These are phyloP conservation scores for Campylomormyrus tamandua DNA, from an alignment of 2,113 vertebrate species.

Conservation along the genomic window DNA sequence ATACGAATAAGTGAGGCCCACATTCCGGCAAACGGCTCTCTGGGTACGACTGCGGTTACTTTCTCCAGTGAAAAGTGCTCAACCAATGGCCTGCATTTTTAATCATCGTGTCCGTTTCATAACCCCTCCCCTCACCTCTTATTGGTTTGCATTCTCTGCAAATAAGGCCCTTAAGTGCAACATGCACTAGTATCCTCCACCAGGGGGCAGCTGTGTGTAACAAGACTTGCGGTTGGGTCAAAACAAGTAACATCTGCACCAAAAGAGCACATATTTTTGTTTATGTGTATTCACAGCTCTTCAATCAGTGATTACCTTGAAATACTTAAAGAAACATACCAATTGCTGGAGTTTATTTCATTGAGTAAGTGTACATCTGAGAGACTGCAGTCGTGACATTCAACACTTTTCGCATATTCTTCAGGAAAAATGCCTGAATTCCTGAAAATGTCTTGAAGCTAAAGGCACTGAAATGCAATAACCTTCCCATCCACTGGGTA, in stretches of 20 bases:
- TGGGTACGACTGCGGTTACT: neutral
- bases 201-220: neutral
- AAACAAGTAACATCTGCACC: neutral
- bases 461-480: neutral
- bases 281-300: neutral
- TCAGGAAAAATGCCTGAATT: neutral
- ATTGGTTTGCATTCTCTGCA: neutral
- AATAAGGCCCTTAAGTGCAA: neutral
- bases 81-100: neutral
- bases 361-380: neutral
- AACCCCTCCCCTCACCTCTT: neutral
- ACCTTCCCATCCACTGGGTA: neutral
- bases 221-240: neutral
- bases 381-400: neutral
- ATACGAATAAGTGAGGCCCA: constrained; percentile 53
- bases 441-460: neutral
- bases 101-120: neutral
- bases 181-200: neutral
- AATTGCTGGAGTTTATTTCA: neutral
- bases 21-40: constrained; percentile 15
- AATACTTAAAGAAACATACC: neutral
- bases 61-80: neutral
- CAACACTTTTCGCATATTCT: neutral
- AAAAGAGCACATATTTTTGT: neutral
- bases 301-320: neutral